These are phyloP conservation scores for Neoaliturus tenellus DNA, from an alignment of 2,888 invertebrate species.

Conservation along the genomic window DNA sequence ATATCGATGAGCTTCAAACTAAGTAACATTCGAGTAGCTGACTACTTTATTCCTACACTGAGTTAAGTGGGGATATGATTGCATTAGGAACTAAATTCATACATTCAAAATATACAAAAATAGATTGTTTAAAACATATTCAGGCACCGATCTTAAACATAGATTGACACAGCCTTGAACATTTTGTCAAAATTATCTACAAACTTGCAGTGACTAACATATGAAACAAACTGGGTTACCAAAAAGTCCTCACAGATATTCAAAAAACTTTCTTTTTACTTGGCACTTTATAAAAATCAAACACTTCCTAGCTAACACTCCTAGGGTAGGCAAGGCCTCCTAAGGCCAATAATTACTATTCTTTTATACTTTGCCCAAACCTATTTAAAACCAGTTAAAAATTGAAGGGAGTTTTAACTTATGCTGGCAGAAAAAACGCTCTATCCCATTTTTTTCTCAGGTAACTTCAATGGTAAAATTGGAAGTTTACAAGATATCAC, in stretches of 20 bases:
- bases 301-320: too few relatives aligned
- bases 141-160: constrained; percentile 11
- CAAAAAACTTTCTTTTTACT: too few relatives aligned
- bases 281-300: too few relatives aligned
- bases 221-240: neutral
- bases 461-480: too few relatives aligned
- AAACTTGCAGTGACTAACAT: neutral
- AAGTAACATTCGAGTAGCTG: neutral
- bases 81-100: constrained; percentile 25
- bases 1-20: neutral
- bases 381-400: too few relatives aligned
- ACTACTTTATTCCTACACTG: neutral
- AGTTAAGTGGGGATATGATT: neutral
- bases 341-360: too few relatives aligned
- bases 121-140: neutral
- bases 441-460: too few relatives aligned
- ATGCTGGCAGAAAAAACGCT: too few relatives aligned
- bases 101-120: neutral
- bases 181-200: constrained; percentile 11
- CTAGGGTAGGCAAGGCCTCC: too few relatives aligned
- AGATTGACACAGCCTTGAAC: constrained; percentile 9
- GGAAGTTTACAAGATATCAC: too few relatives aligned
- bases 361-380: too few relatives aligned
- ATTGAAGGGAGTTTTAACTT: too few relatives aligned
- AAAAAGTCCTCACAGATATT: neutral